These are phyloP conservation scores for Tautogolabrus adspersus DNA, from an alignment of 2,113 vertebrate genomes.

Conservation along the genomic window DNA sequence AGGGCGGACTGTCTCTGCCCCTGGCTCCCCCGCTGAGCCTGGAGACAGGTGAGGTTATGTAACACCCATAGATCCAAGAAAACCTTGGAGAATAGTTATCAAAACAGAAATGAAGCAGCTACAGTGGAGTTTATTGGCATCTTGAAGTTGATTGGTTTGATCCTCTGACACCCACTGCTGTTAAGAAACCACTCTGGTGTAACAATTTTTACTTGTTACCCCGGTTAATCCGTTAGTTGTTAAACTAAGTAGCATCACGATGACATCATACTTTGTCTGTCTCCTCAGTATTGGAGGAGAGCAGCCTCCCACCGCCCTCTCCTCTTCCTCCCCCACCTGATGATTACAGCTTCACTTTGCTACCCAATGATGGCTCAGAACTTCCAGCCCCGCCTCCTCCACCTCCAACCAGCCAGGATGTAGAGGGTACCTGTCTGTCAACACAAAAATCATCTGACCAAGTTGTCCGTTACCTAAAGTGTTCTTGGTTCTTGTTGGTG, in stretches of 20 bases:
- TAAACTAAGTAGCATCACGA: constrained; percentile 11
- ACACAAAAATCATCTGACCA: background rate
- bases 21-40: constrained; percentile 54
- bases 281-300: constrained; percentile 78
- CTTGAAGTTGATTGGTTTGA: too few species aligned
- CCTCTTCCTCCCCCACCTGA: constrained; percentile 49
- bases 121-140: too few species aligned
- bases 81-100: too few species aligned
- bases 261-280: constrained; percentile 17
- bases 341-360: constrained; percentile 41
- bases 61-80: too few species aligned
- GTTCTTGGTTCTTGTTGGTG: background rate
- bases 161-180: too few species aligned
- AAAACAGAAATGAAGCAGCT: too few species aligned
- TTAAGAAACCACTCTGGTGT: too few species aligned
- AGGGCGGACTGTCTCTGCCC: background rate
- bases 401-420: constrained; percentile 54
- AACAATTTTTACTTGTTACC: too few species aligned
- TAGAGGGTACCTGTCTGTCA: constrained; percentile 47
- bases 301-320: constrained; percentile 53
- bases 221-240: background rate
- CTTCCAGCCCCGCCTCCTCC: constrained; percentile 70
- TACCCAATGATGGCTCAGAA: constrained; percentile 45
- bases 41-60: constrained; percentile 73
- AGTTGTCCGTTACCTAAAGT: too few species aligned